Evolutionary conservation across 1,140 invertebrate species (phyloP).

Genomic region (Archegozetes longisetosus): DNA sequence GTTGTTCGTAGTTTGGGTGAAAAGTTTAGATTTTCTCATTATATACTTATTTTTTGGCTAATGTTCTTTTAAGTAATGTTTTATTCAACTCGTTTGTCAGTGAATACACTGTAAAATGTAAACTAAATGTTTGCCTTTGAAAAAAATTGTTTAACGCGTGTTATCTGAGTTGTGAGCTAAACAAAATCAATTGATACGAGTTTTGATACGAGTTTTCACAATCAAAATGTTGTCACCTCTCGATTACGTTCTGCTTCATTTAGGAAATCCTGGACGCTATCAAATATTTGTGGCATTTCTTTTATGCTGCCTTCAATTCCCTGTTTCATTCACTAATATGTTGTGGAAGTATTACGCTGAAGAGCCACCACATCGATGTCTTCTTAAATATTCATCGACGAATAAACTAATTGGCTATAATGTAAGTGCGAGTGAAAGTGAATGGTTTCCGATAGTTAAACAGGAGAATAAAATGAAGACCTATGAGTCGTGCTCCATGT

Average conservation of each 20-base stretch:
- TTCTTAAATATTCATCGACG: slow-evolving; percentile 9
- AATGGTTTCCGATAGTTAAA: slow-evolving; percentile 16
- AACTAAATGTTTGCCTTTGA: no score
- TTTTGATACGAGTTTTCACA: no score
- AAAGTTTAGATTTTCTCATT: no score
- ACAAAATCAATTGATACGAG: no score
- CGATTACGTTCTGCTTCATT: slow-evolving; percentile 21
- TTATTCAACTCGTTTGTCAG: no score
- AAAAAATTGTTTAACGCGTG: no score
- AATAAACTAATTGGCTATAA: neutral
- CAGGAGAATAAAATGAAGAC: neutral
- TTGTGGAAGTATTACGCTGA: slow-evolving; percentile 32
- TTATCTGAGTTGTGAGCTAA: no score
- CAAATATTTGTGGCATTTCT: slow-evolving; percentile 32
- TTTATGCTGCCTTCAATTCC: slow-evolving; percentile 33
- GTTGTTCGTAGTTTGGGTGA: no score
- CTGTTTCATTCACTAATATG: slow-evolving; percentile 32
- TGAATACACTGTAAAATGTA: no score
- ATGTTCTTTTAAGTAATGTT: no score
- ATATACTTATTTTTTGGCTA: no score
- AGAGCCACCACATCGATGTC: slow-evolving; percentile 34
- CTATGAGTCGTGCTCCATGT: slow-evolving; percentile 22
- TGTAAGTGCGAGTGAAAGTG: slow-evolving; percentile 4
- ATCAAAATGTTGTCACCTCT: slow-evolving; percentile 61
- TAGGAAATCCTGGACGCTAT: slow-evolving; percentile 29